A percentile compares a stretch with the other conserved stretches of the same genome.
phyloP scores from a whole-genome alignment of 2,888 invertebrate species.

The Trissonchulus sp. region DNA sequence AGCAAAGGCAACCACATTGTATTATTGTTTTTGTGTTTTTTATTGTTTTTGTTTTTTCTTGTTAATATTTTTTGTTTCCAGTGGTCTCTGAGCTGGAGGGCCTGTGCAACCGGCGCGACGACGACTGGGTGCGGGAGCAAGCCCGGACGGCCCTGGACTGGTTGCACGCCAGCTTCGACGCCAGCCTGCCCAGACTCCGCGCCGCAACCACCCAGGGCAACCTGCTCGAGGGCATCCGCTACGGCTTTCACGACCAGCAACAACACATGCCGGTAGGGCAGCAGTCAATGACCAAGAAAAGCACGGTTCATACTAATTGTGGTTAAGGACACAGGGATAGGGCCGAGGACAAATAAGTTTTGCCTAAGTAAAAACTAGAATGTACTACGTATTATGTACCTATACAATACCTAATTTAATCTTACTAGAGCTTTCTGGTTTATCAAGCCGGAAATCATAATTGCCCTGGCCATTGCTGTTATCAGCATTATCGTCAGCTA shows the following conservation, averaged over 20 bases:
- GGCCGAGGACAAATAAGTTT: no score
- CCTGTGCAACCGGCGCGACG: constrained; percentile 26
- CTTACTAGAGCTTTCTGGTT: no score
- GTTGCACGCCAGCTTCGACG: background rate
- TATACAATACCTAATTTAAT: no score
- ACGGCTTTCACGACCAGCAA: background rate
- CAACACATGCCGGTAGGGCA: background rate
- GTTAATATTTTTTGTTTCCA: constrained; percentile 22
- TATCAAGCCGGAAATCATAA: no score
- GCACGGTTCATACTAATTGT: no score
- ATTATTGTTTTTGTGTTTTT: background rate
- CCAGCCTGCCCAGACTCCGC: background rate
- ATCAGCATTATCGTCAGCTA: no score
- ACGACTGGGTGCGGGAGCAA: constrained; percentile 26
- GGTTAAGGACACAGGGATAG: no score
- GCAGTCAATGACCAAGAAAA: no score
- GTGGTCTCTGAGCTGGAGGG: constrained; percentile 31
- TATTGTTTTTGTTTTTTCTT: constrained; percentile 28
- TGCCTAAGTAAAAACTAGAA: no score
- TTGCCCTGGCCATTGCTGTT: no score
- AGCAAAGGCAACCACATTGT: no score
- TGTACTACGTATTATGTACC: no score
- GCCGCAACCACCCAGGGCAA: background rate
- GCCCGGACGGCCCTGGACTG: constrained; percentile 3
- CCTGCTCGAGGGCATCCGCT: background rate